These are phyloP conservation scores for Pterocles burchelli DNA, from an alignment of 2,113 vertebrate species.

Conservation along the genomic window DNA sequence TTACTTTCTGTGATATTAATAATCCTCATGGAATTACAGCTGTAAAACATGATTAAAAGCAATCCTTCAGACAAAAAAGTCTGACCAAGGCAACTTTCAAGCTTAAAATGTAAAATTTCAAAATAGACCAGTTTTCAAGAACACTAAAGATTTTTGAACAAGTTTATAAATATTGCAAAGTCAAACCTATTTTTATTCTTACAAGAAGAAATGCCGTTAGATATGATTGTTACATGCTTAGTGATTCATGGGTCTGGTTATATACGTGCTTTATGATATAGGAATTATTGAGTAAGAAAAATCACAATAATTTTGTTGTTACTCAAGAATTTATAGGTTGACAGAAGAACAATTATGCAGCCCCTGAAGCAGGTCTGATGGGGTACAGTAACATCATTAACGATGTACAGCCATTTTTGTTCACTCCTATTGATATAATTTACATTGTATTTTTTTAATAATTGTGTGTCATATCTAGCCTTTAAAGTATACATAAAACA, in stretches of 20 bases:
- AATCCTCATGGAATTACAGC: constrained; percentile 60
- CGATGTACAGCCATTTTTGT: not conserved
- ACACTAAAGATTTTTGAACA: not conserved
- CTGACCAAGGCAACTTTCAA: constrained; percentile 31
- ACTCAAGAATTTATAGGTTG: constrained; percentile 89
- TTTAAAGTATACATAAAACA: constrained; percentile 4
- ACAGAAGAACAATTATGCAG: constrained; percentile 90
- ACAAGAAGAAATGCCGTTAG: constrained; percentile 66
- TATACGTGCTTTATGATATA: constrained; percentile 73
- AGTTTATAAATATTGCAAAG: constrained; percentile 54
- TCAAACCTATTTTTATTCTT: constrained; percentile 55
- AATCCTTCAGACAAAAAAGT: constrained; percentile 18
- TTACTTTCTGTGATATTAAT: constrained; percentile 65
- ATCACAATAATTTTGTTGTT: constrained; percentile 85
- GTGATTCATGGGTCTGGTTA: constrained; percentile 79
- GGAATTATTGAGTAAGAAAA: constrained; percentile 91
- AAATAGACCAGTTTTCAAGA: not conserved
- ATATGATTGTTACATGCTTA: constrained; percentile 57
- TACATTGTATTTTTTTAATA: constrained; percentile 2
- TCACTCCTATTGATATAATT: constrained; percentile 31
- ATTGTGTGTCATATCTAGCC: not conserved
- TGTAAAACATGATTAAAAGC: constrained; percentile 58
- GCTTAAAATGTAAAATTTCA: constrained; percentile 37
- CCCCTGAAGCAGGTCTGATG: constrained; percentile 81
- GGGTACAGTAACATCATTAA: constrained; percentile 56